Evolutionary conservation across 2,797 vertebrate genomes (phyloP), one percentile per base, ranked within the genome.

Genomic region (Siniperca scherzeri): DNA sequence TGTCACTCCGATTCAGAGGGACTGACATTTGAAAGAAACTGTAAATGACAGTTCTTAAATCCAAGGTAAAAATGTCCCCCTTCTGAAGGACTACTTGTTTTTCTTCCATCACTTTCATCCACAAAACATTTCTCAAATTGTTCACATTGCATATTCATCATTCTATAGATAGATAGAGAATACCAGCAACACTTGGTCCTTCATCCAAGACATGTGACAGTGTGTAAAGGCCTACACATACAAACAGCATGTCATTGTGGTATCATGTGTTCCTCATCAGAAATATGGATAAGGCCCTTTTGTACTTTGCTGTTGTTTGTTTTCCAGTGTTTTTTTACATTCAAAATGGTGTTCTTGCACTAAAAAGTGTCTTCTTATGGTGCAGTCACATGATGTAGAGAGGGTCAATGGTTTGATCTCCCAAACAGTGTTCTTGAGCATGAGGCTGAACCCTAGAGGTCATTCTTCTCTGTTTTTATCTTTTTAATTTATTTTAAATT

Each of bases 1-100:
- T 66, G 61, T 79, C 68, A 74, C 42, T 60, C 19, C 7, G 0
- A 38, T 56, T 3, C 61, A 69, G 52, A 73, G 14, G 65, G 69
- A 74, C 22, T 78, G 83, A 77, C 71, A 55, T 81, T 36, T 83
- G 42, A 86, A 81, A 77, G 60, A 80, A 83, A 30, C 64, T 52
- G 81, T 57, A 70, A 83, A 55, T 82, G 66, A 64, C 62, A 53
- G 22, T 27, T 72, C 66, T 77, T 25, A 42, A 46, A 75, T 64
- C 60, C n/a, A 14, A 53, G 42, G 64, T 56, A 48, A 70, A 72
- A 66, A 55, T 16, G 12, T 2, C 10, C 17, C 17, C 57, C 4
- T 46, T 62, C 13, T 75, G 44, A 82, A 77, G 61, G 78, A 42
- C 22, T 33, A 4, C 38, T 61, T 69, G 17, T 53, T 77, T 67